Percentiles rank a stretch among this genome's conserved stretches.
phyloP scores from a whole-genome alignment of 2,113 vertebrate genomes.

The Tinamus guttatus region DNA sequence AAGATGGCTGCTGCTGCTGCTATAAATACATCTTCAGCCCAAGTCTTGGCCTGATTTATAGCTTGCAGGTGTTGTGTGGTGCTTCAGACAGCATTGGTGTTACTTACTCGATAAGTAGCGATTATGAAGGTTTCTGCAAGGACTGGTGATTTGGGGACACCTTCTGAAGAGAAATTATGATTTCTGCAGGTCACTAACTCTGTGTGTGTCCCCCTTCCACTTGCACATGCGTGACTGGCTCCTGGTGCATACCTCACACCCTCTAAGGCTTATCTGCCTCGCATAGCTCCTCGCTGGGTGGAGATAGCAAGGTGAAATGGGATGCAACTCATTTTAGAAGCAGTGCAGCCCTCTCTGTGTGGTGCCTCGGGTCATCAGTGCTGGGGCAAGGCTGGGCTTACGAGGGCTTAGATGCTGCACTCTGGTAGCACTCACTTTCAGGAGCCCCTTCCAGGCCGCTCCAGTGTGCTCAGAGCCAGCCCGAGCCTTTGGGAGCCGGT shows the following conservation, averaged over 20 bases:
- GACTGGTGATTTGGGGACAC: background rate
- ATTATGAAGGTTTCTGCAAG: background rate
- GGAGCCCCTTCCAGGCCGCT: background rate
- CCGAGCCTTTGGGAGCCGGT: background rate
- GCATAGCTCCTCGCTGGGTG: background rate
- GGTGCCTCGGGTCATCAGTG: background rate
- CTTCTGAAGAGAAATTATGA: background rate
- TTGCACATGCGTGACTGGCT: background rate
- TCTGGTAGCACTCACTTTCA: background rate
- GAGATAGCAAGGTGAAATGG: background rate
- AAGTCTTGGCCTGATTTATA: background rate
- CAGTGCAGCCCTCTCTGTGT: background rate
- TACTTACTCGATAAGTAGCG: background rate
- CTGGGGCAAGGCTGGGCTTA: background rate
- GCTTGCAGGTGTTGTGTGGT: background rate
- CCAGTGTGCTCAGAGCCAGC: accelerated
- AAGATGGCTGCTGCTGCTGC: background rate
- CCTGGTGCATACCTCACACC: background rate
- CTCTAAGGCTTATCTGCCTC: background rate
- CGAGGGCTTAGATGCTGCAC: background rate
- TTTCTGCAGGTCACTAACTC: background rate
- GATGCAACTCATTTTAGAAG: background rate
- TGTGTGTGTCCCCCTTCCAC: background rate
- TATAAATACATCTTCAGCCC: background rate
- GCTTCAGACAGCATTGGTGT: background rate